phyloP scores from a whole-genome alignment of 1,140 invertebrate species.

The Zophobas morio region DNA sequence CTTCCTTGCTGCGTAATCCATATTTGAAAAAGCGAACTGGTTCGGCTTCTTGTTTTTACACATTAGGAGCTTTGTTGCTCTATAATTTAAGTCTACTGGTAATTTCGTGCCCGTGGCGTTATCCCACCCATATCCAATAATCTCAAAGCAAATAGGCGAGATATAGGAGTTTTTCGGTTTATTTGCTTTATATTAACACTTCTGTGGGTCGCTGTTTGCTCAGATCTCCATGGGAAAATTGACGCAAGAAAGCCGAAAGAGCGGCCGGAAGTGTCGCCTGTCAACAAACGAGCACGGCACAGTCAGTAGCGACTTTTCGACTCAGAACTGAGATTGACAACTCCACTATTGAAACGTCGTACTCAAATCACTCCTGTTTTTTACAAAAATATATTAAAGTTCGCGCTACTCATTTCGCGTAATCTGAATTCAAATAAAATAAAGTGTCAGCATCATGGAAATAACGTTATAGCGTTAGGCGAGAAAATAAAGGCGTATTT shows the following conservation, averaged over 20 bases:
- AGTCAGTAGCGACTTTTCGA: too few relatives aligned
- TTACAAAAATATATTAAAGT: too few relatives aligned
- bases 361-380: too few relatives aligned
- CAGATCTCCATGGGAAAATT: too few relatives aligned
- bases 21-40: constrained; percentile 14
- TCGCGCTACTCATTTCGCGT: too few relatives aligned
- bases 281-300: too few relatives aligned
- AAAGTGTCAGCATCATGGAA: not conserved
- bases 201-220: not conserved
- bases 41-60: constrained; percentile 17
- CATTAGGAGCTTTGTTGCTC: not conserved
- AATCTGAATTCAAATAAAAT: too few relatives aligned
- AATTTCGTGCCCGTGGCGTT: constrained; percentile 12
- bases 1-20: not conserved
- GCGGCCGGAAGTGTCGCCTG: too few relatives aligned
- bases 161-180: not conserved
- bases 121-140: not conserved
- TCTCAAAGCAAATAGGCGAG: not conserved
- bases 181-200: constrained; percentile 7
- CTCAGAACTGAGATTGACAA: too few relatives aligned
- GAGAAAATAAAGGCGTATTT: constrained; percentile 16
- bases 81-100: constrained; percentile 17
- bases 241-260: too few relatives aligned
- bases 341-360: too few relatives aligned
- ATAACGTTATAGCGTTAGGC: not conserved